A percentile compares a stretch with the other conserved stretches of the same genome.
Evolutionary conservation across 2,888 invertebrate genomes (phyloP).

Genomic region (Opisthograptis luteolata): DNA sequence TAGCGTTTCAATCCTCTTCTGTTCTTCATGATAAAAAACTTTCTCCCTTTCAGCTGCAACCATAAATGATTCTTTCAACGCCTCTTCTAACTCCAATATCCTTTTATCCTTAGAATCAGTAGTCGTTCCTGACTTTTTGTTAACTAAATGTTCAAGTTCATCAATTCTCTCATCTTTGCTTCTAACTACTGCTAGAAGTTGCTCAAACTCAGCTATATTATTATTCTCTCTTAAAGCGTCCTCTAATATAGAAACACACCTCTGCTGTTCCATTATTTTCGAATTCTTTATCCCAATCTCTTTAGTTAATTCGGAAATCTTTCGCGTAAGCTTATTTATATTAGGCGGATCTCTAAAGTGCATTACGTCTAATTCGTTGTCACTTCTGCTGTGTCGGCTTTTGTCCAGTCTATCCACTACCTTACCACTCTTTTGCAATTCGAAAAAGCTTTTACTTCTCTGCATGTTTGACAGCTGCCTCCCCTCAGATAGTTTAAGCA

Average conservation of each 20-base stretch:
- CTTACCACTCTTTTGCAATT: slow-evolving; percentile 84
- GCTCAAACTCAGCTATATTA: slow-evolving; percentile 84
- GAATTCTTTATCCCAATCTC: slow-evolving; percentile 80
- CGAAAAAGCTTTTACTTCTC: slow-evolving; percentile 76
- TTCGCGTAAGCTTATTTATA: slow-evolving; percentile 65
- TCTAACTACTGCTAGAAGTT: slow-evolving; percentile 81
- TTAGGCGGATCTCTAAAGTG: slow-evolving; percentile 56
- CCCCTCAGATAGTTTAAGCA: slow-evolving; percentile 75
- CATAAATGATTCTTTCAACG: slow-evolving; percentile 91
- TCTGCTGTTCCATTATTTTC: slow-evolving; percentile 82
- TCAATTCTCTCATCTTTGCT: slow-evolving; percentile 88
- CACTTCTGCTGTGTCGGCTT: slow-evolving; percentile 75
- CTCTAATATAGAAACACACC: slow-evolving; percentile 80
- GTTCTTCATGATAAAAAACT: slow-evolving; percentile 87
- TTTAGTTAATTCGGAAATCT: slow-evolving; percentile 72
- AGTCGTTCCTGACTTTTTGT: slow-evolving; percentile 74
- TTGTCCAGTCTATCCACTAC: slow-evolving; percentile 84
- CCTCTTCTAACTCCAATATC: slow-evolving; percentile 91
- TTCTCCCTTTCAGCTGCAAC: slow-evolving; percentile 88
- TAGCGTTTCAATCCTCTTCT: slow-evolving; percentile 85
- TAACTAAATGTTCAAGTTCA: slow-evolving; percentile 89
- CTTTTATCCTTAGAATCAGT: slow-evolving; percentile 79
- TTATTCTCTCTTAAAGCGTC: slow-evolving; percentile 82
- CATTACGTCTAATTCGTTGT: slow-evolving; percentile 67
- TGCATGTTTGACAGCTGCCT: slow-evolving; percentile 65